Base-by-base conservation (phyloP, 2,888 invertebrate genomes). In the Opisthograptis luteolata region DNA sequence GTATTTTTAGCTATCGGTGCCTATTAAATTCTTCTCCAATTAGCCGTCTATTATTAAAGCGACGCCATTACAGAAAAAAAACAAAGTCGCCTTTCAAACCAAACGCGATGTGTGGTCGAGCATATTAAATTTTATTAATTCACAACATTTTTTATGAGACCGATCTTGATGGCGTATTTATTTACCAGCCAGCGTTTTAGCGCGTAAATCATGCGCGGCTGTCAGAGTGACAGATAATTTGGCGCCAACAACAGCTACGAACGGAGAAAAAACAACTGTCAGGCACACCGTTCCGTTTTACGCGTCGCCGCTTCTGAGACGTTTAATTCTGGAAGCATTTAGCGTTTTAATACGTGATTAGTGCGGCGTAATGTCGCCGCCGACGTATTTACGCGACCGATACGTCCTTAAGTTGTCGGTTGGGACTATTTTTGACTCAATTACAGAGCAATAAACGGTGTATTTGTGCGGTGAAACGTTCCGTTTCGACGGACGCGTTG, bases 151-250 rank as follows among this genome's bases (percentile, higher is more conserved):
- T 78, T 76, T 76, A 77, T 71, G 71, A 64, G 60, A 62, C 63
- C 62, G 60, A 42, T 60, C 67, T 62, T 68, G 69, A 74, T 60
- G 53, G 68, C 64, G 61, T 77, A 76, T 81, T 81, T 79, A 81
- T 81, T 79, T 78, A 55, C 66, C 36, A 24, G 31, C 24, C 47
- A 32, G 40, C 34, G 42, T 69, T 73, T 70, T 72, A 67, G 58
- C 69, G 76, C 73, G 78, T 84, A 80, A 79, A 83, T 84, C 83
- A 82, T 76, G 70, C 48, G 37, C 41, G 53, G 63, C 77, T 76
- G 84, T 82, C 80, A 74, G 42, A 65, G 64, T 66, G 66, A 83
- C 84, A 82, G 81, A 63, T 63, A 78, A 79, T 83, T 83, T 80
- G 83, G 84, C 83, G 83, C 79, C 81, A 79, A 81, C 67, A 58